A percentile compares a stretch with the other conserved stretches of the same genome.
These are phyloP conservation scores for Antechinus stuartii DNA, from an alignment of 2,113 vertebrate genomes.

Conservation along the genomic window DNA sequence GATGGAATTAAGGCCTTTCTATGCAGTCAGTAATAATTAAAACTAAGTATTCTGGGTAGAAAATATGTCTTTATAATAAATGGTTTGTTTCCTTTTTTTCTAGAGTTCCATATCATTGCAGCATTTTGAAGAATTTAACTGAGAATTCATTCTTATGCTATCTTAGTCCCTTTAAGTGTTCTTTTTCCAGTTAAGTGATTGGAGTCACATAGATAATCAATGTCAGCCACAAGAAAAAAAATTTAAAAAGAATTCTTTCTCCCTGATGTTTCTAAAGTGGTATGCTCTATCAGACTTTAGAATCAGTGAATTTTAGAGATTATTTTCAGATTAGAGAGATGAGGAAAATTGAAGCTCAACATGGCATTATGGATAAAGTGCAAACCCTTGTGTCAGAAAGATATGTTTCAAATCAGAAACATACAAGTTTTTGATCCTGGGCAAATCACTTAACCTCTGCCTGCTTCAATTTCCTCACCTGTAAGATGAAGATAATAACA, in stretches of 20 bases:
- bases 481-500: not conserved
- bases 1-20: not conserved
- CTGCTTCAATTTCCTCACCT: not conserved
- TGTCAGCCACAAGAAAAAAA: no score
- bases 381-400: not conserved
- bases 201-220: no score
- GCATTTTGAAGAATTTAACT: constrained; percentile 15
- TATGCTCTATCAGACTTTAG: not conserved
- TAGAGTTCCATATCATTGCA: not conserved
- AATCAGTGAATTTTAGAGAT: not conserved
- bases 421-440: not conserved
- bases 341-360: not conserved
- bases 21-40: constrained; percentile 6
- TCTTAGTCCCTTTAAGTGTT: not conserved
- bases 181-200: not conserved
- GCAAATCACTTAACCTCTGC: not conserved
- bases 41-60: not conserved
- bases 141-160: not conserved
- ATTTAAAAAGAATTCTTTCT: not conserved
- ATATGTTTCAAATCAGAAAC: not conserved
- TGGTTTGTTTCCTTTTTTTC: constrained; percentile 1
- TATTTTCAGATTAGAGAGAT: not conserved
- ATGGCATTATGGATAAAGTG: not conserved
- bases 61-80: constrained; percentile 1
- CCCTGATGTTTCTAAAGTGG: constrained; percentile 1